Evolutionary conservation across 23 tunicate species (phyloP), one percentile per base, ranked within the genome.

Genomic region (Styela clava): DNA sequence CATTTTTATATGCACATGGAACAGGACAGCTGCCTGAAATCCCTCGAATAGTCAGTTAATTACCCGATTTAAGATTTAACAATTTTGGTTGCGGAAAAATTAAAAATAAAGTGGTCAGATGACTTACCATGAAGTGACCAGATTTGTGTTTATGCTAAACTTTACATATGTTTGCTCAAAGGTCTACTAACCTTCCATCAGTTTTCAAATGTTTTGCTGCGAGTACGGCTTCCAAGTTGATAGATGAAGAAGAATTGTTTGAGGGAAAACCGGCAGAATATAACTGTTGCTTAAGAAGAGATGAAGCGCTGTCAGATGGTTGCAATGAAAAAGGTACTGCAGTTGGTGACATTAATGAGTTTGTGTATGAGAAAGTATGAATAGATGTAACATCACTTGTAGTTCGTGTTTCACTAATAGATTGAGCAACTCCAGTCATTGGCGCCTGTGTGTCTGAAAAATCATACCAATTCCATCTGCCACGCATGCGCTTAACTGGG

Each of bases 371-470:
- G 3, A 71, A 71, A 18, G 34, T 71, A 31, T 33, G 37, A 33
- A 71, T 44, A 7, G 56, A 44, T 44, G 56, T 12, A 12, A 12
- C 56, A 44, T 44, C 56, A 44, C 56, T 5, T 12, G 56, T 44
- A 44, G 12, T 44, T 44, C 56, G 7, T 5, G 56, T 7, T 44
- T 44, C 56, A 44, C 56, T 12, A 44, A 44, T 12, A 5, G 56
- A 44, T 44, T 44, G 56, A 44, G 77, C 35, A 26, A 71, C 37
- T 5, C 77, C 77, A 3, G 77, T 76, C 31, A 44, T 52, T 56
- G 97, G 97, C 20, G 88, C 24, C 33, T 92, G 97, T 2, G 69
- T 62, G 82, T 92, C 97, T n/a, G 69, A 74, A 86, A 74, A 92
- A 33, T 92, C 97, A 34, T 31, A 83, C 52, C 88, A 92, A 63